A percentile compares a stretch with the other conserved stretches of the same genome.
Conservation (phyloP, 2,888 invertebrate genomes). For the Pegoplata infirma region DNA sequence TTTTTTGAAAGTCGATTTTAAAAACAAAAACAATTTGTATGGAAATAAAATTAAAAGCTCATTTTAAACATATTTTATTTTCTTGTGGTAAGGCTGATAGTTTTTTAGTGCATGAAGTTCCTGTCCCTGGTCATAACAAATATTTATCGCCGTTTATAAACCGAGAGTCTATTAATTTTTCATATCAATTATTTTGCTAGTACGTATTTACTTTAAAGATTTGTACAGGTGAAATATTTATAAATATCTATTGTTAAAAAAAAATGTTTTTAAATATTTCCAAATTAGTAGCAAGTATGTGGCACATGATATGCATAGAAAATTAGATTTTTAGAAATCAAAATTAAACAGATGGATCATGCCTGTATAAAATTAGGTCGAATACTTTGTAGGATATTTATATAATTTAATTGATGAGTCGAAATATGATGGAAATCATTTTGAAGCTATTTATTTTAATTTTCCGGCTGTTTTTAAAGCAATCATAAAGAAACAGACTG, state of each 20-base stretch:
- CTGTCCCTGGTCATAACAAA: too few species aligned
- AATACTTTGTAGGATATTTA: conserved; percentile 1
- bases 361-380: conserved; percentile 29
- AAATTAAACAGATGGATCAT: conserved; percentile 3
- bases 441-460: too few species aligned
- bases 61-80: too few species aligned
- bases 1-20: too few species aligned
- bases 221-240: conserved; percentile 18
- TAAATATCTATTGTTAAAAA: background rate
- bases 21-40: too few species aligned
- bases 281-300: conserved; percentile 12
- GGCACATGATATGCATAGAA: conserved; percentile 34
- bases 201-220: background rate
- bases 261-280: conserved; percentile 7
- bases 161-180: conserved; percentile 11
- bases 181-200: conserved; percentile 6
- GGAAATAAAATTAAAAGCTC: too few species aligned
- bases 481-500: too few species aligned
- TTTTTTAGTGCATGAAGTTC: too few species aligned
- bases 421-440: background rate
- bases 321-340: conserved; percentile 24
- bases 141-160: background rate
- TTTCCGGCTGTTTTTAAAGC: background rate
- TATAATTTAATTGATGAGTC: background rate
- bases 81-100: too few species aligned